These are phyloP conservation scores for Drosophila albomicans DNA, from an alignment of 1,140 invertebrate genomes.

Conservation along the genomic window DNA sequence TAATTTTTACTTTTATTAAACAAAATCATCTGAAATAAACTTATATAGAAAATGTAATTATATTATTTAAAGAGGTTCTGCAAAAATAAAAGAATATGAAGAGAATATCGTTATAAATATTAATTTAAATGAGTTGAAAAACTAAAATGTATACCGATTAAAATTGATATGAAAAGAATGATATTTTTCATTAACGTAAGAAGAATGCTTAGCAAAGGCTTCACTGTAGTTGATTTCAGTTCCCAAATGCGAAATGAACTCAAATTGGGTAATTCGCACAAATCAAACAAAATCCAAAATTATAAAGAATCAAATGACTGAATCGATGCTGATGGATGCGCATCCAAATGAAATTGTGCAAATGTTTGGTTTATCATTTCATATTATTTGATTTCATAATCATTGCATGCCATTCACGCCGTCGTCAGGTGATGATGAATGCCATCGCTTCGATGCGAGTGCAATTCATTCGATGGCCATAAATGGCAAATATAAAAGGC, in stretches of 20 bases:
- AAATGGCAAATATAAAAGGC: conserved; percentile 27
- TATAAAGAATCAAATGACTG: neutral
- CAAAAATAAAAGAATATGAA: too few relatives aligned
- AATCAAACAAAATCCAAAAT: neutral
- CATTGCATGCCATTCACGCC: conserved; percentile 18
- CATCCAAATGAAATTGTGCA: conserved; percentile 21
- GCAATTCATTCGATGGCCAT: neutral
- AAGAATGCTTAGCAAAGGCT: too few relatives aligned
- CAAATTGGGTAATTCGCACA: neutral
- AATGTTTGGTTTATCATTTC: conserved; percentile 31
- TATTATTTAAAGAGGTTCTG: too few relatives aligned
- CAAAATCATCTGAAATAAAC: too few relatives aligned
- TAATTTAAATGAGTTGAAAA: too few relatives aligned
- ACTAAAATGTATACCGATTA: too few relatives aligned
- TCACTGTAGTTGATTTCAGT: neutral
- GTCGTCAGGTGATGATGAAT: conserved; percentile 21
- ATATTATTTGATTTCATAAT: conserved; percentile 49
- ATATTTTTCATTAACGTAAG: too few relatives aligned
- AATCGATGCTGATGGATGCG: conserved; percentile 4
- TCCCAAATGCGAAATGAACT: neutral
- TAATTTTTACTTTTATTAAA: too few relatives aligned
- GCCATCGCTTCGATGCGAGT: neutral
- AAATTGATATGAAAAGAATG: too few relatives aligned
- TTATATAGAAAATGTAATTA: too few relatives aligned
- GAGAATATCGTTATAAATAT: too few relatives aligned